Base-by-base conservation (phyloP, 1,140 invertebrate species). In the Pteromalus puparum region DNA sequence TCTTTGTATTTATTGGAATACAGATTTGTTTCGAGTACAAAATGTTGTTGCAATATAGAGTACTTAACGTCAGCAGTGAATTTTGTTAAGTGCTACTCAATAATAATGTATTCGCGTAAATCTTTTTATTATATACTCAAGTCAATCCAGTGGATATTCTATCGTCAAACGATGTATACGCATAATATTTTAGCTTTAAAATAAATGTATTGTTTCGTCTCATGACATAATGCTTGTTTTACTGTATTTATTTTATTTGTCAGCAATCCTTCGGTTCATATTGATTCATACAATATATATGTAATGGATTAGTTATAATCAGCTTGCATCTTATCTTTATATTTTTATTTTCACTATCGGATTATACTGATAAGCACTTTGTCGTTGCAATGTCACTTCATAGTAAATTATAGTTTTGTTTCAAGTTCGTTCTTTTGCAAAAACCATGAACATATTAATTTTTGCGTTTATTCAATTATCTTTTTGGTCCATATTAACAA, bases 341-440 rank as follows among this genome's bases (percentile, higher is more conserved):
- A 61, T 38, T 77, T 77, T 75, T 75, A 46, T 24, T 46, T 65
- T 61, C 26, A 30, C 26, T 61, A 65, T 77, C 53, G 12, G 48
- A 65, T 34, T 15, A 18, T 15, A 30, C 26, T 34, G 48, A 77
- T 30, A 65, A 28, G n/a, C 5, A 0, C 34, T 76, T 46, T 26
- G 38, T 7, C 26, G 26, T 76, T 9, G n/a, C 74, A 48, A 48
- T 76, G 21, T 21, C 53, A 61, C 53, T 61, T 61, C 21, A 5
- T 1, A 9, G 21, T 21, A 61, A n/a, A 5, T n/a, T 61, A 61
- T n/a, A 7, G 18, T 61, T 61, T 61, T n/a, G 53, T 61, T 61
- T n/a, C 53, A n/a, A 61, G 46, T 15, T 13, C 15, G 46, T 48
- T 48, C 46, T 18, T 48, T 18, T 48, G 46, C 46, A 48, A 48